A percentile compares a stretch with the other conserved stretches of the same genome.
These are phyloP conservation scores for Cephus cinctus DNA, from an alignment of 1,140 invertebrate genomes.

Conservation along the genomic window DNA sequence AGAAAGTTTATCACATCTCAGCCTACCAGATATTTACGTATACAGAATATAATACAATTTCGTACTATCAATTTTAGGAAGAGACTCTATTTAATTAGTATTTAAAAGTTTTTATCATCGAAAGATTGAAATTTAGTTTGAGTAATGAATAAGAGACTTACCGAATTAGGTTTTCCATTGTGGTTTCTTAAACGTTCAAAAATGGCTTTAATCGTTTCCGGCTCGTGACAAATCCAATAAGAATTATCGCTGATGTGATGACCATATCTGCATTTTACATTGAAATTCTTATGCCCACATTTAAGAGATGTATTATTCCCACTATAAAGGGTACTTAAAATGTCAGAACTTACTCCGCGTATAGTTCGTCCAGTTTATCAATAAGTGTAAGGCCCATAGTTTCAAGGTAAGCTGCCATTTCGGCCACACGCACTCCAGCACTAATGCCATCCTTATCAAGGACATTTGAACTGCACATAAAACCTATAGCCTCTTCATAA, in stretches of 20 bases:
- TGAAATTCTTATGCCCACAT: not conserved
- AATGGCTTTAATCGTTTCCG: constrained; percentile 68
- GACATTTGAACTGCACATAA: constrained; percentile 86
- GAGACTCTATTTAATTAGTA: too few species aligned
- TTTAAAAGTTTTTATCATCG: too few species aligned
- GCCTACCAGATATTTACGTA: too few species aligned
- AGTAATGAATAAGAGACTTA: constrained; percentile 53
- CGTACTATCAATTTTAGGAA: too few species aligned
- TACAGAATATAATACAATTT: too few species aligned
- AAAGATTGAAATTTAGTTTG: too few species aligned
- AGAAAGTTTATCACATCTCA: too few species aligned
- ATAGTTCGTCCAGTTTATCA: constrained; percentile 81
- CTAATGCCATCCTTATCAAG: constrained; percentile 96
- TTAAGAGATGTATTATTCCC: not conserved
- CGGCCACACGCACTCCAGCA: constrained; percentile 77
- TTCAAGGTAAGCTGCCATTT: constrained; percentile 76
- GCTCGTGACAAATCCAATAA: constrained; percentile 86
- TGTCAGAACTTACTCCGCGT: constrained; percentile 62
- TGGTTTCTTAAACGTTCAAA: constrained; percentile 83
- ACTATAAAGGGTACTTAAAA: not conserved
- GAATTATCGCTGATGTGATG: constrained; percentile 84
- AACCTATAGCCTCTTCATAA: constrained; percentile 94
- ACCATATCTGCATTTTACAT: constrained; percentile 61
- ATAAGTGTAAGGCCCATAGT: constrained; percentile 65
- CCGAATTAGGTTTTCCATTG: constrained; percentile 61